These are phyloP conservation scores for Ruditapes philippinarum DNA, from an alignment of 1,140 invertebrate genomes.

Conservation along the genomic window DNA sequence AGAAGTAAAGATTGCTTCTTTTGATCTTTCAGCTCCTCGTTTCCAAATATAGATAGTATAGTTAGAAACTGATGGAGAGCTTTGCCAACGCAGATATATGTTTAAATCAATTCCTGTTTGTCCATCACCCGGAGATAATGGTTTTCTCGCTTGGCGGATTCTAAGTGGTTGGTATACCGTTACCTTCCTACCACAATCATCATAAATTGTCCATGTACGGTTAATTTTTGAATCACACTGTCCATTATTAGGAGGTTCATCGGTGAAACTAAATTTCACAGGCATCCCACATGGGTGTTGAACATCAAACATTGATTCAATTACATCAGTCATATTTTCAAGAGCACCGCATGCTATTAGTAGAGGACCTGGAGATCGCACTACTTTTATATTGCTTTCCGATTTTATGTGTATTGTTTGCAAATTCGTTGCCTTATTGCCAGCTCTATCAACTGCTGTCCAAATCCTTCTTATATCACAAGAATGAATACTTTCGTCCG, in stretches of 20 bases:
- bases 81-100: background rate
- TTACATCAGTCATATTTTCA: background rate
- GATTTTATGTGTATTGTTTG: background rate
- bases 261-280: background rate
- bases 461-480: slow-evolving; percentile 2
- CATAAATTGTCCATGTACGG: background rate
- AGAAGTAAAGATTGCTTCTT: background rate
- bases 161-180: background rate
- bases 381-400: background rate
- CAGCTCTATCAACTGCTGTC: background rate
- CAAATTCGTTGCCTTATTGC: background rate
- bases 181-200: background rate
- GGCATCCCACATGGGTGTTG: background rate
- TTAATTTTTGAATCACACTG: background rate
- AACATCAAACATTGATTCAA: slow-evolving; percentile 16
- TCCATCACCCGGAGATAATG: background rate
- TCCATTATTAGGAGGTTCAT: background rate
- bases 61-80: background rate
- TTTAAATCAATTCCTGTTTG: slow-evolving; percentile 22
- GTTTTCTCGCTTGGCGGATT: background rate
- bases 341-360: slow-evolving; percentile 16
- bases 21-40: background rate
- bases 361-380: background rate
- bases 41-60: background rate
- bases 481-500: background rate